phyloP scores from a whole-genome alignment of 2,888 invertebrate genomes.

The Desoria tigrina region DNA sequence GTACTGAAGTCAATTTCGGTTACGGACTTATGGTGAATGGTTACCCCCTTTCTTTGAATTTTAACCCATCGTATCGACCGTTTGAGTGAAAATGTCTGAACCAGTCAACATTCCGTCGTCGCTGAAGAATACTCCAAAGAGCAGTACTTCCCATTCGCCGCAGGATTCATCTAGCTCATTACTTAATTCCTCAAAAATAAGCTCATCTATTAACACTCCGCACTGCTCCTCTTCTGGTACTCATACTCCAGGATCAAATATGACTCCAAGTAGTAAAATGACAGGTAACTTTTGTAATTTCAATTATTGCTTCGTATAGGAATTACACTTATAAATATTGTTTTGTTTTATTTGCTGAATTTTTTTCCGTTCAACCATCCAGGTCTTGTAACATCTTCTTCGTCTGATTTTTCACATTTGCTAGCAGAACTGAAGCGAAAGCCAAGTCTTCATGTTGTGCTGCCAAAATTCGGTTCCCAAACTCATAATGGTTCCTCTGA shows the following conservation, averaged over 20 bases:
- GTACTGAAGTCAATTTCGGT: too few relatives aligned
- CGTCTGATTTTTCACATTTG: constrained; percentile 33
- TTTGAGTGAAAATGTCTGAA: constrained; percentile 31
- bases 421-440: constrained; percentile 58
- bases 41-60: too few relatives aligned
- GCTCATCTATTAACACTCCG: constrained; percentile 13
- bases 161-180: constrained; percentile 24
- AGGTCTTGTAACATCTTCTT: constrained; percentile 28
- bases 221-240: not conserved
- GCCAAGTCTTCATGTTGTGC: constrained; percentile 60
- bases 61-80: too few relatives aligned
- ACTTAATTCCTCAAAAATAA: constrained; percentile 16
- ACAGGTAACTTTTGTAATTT: constrained; percentile 12
- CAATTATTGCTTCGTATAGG: too few relatives aligned
- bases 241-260: constrained; percentile 1
- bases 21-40: too few relatives aligned
- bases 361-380: not conserved
- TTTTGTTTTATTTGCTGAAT: constrained; percentile 25
- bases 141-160: constrained; percentile 44
- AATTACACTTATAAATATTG: too few relatives aligned
- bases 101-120: constrained; percentile 41
- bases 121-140: constrained; percentile 39
- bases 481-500: constrained; percentile 59
- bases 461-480: constrained; percentile 60
- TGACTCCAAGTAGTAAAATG: constrained; percentile 17